These are phyloP conservation scores for Lasioglossum pauxillum DNA, from an alignment of 2,888 invertebrate genomes.

Conservation along the genomic window DNA sequence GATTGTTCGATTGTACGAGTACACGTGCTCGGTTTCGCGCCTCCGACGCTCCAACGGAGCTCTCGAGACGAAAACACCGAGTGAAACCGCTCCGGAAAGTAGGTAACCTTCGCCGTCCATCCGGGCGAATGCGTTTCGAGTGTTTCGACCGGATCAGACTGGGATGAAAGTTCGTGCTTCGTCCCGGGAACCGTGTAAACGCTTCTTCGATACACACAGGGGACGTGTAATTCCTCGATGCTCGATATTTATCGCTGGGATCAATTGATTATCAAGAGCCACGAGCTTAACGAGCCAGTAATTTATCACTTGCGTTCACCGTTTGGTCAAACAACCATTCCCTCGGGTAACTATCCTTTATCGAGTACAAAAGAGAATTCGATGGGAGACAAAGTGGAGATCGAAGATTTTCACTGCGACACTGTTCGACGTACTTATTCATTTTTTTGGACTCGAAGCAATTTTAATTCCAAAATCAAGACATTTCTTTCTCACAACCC, in stretches of 20 bases:
- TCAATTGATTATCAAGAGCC: background rate
- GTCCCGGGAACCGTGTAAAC: background rate
- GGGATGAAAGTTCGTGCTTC: slow-evolving; percentile 46
- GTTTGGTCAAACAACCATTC: background rate
- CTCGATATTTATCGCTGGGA: slow-evolving; percentile 8
- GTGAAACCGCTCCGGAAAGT: slow-evolving; percentile 65
- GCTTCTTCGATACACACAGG: slow-evolving; percentile 14
- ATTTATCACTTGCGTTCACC: slow-evolving; percentile 8
- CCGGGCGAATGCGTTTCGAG: slow-evolving; percentile 61
- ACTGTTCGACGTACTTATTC: background rate
- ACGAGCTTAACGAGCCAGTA: background rate
- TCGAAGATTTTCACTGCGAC: background rate
- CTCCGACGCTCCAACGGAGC: slow-evolving; percentile 15
- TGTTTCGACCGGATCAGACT: slow-evolving; percentile 16
- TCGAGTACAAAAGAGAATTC: background rate
- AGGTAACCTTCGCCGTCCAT: slow-evolving; percentile 69
- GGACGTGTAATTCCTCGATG: background rate
- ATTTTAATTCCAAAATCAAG: too few relatives aligned
- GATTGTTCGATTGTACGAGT: slow-evolving; percentile 1
- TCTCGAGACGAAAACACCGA: slow-evolving; percentile 30
- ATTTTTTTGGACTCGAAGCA: background rate
- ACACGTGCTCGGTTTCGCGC: slow-evolving; percentile 35
- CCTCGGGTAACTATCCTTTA: background rate
- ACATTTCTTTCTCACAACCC: too few relatives aligned
- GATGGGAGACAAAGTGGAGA: background rate